phyloP scores from a whole-genome alignment of 2,888 invertebrate genomes.

The Enchytraeus crypticus region DNA sequence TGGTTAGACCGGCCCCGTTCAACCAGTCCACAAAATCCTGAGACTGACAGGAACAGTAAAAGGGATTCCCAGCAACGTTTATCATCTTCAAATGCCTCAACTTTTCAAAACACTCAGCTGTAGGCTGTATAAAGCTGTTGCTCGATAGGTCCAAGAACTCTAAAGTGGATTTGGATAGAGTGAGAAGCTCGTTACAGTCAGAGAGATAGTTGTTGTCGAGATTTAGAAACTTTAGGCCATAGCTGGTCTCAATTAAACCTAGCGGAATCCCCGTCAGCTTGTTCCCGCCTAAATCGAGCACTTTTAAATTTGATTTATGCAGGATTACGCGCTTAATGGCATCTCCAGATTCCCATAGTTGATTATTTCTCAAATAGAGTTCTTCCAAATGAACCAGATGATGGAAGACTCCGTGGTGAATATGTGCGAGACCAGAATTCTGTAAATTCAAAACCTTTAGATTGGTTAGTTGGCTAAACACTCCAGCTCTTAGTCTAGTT shows the following conservation, averaged over 20 bases:
- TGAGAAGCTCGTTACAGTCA: slow-evolving; percentile 7
- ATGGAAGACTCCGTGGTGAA: slow-evolving; percentile 10
- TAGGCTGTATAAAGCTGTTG: slow-evolving; percentile 9
- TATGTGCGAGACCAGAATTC: slow-evolving; percentile 10
- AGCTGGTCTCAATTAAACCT: slow-evolving; percentile 8
- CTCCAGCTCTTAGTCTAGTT: slow-evolving; percentile 7
- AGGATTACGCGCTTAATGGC: slow-evolving; percentile 5
- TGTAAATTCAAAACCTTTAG: slow-evolving; percentile 12
- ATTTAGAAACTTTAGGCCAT: slow-evolving; percentile 8
- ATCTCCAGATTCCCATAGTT: slow-evolving; percentile 9
- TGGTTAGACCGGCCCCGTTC: background rate
- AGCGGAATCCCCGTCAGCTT: slow-evolving; percentile 7
- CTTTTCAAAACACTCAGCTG: slow-evolving; percentile 5
- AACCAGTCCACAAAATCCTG: slow-evolving; percentile 6
- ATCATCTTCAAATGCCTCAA: slow-evolving; percentile 5
- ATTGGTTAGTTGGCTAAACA: slow-evolving; percentile 6
- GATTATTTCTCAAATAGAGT: slow-evolving; percentile 11
- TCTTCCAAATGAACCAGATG: slow-evolving; percentile 15
- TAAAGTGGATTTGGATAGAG: background rate
- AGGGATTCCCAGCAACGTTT: slow-evolving; percentile 15
- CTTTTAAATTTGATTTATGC: slow-evolving; percentile 10
- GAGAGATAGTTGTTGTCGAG: slow-evolving; percentile 10
- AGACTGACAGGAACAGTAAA: slow-evolving; percentile 8
- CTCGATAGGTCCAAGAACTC: slow-evolving; percentile 14
- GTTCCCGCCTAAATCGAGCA: slow-evolving; percentile 15